phyloP scores from a whole-genome alignment of 2,797 vertebrate species.

The Oreortyx pictus region DNA sequence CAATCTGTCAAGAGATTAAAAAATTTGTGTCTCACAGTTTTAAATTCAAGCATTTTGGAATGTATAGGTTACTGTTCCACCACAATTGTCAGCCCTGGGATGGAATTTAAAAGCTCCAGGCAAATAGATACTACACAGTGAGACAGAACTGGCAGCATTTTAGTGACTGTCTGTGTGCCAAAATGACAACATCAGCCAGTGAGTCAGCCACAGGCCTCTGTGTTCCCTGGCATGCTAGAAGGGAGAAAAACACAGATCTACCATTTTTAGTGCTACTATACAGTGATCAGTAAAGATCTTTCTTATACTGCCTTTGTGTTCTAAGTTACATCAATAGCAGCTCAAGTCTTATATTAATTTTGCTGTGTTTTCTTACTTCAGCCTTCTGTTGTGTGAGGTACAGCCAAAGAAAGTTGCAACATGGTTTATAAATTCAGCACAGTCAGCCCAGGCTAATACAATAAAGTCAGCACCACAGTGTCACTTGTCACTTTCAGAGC shows the following conservation, averaged over 20 bases:
- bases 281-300: not conserved
- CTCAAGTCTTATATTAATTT: not conserved
- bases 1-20: not conserved
- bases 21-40: not conserved
- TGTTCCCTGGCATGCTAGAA: not conserved
- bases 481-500: slow-evolving; percentile 64
- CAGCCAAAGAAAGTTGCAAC: not conserved
- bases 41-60: not conserved
- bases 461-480: slow-evolving; percentile 56
- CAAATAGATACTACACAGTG: slow-evolving; percentile 5
- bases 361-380: not conserved
- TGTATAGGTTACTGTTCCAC: slow-evolving; percentile 16
- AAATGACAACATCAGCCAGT: not conserved
- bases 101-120: slow-evolving; percentile 4
- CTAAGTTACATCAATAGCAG: not conserved
- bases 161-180: not conserved
- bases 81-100: slow-evolving; percentile 4
- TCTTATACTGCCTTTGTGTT: not conserved
- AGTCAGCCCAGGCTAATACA: slow-evolving; percentile 29
- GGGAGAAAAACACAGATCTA: not conserved
- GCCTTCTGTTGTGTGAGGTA: not conserved
- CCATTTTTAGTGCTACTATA: not conserved
- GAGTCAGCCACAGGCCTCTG: not conserved
- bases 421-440: slow-evolving; percentile 20
- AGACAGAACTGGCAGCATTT: slow-evolving; percentile 18